Evolutionary conservation across 2,113 vertebrate species (phyloP), one percentile per base, ranked within the genome.

Genomic region (Corythornis cristatus): DNA sequence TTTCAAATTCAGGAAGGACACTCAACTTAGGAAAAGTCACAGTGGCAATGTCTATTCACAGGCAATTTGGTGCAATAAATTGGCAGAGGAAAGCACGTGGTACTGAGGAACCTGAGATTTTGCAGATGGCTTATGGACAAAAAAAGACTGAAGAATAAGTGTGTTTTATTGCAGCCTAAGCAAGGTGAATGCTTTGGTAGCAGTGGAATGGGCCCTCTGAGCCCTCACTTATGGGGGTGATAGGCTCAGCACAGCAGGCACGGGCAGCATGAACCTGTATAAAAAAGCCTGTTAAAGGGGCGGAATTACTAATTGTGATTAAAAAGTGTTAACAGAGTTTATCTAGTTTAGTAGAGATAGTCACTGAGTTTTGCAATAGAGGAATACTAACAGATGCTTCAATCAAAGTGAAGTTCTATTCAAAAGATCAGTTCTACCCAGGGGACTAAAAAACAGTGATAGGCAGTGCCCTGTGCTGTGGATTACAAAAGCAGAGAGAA

Each of bases 171-270:
- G 11, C 16, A 82, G 29, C 8, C 33, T 70, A 56, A 76, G 64
- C 25, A 58, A 76, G 15, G 11, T 20, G 13, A 20, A 50, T n/a
- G 22, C 4, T 8, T 28, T 15, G 64, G 26, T 11, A 72, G 11
- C 37, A 72, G 11, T 35, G 65, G 72, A 67, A 87, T 16, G 22
- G 23, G 23, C 8, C 31, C 16, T 68, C 26, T 2, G 1, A 68
- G 33, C 4, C 23, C 23, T 50, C 2, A 0, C 42, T 64, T 64
- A 64, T 1, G 1, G 18, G 23, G 15, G n/a, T 56, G 56, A 18
- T 15, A 48, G 15, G 50, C 29, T 35, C 13, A 68, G 70, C 0
- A 2, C 37, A 26, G 15, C 48, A 54, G 15, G 11, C 46, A 42
- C 8, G 26, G 26, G 42, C n/a, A 67, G 57, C 11, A 37, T 3